Conservation (phyloP, 2,113 vertebrate species). For the Danionella cerebrum region DNA sequence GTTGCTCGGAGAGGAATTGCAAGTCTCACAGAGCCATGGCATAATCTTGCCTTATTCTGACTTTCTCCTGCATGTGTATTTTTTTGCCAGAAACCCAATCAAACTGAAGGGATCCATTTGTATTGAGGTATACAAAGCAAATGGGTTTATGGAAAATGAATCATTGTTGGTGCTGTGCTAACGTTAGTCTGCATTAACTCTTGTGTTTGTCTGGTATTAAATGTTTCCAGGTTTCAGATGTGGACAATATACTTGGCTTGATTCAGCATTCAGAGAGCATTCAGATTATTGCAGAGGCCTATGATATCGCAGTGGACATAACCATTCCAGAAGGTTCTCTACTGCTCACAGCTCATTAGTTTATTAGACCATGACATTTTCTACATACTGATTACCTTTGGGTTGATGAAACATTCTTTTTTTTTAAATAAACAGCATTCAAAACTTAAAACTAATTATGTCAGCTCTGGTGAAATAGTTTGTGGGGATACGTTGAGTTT, state of each 20-base stretch:
- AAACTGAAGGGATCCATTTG: conserved; percentile 68
- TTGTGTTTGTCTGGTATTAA: background rate
- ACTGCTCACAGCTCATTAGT: background rate
- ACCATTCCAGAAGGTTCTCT: conserved; percentile 71
- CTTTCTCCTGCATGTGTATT: conserved; percentile 60
- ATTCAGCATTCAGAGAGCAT: conserved; percentile 76
- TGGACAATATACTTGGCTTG: conserved; percentile 73
- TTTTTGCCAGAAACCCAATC: conserved; percentile 62
- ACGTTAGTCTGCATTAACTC: background rate
- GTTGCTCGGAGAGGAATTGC: conserved; percentile 73
- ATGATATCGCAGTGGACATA: conserved; percentile 74
- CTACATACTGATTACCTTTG: too few species aligned
- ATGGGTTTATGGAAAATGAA: background rate
- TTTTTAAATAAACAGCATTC: too few species aligned
- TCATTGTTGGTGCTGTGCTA: background rate
- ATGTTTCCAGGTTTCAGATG: conserved; percentile 79
- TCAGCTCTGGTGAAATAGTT: too few species aligned
- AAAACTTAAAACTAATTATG: too few species aligned
- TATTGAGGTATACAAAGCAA: conserved; percentile 69
- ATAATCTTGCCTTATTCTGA: conserved; percentile 55
- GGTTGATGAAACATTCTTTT: too few species aligned
- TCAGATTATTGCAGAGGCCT: conserved; percentile 72
- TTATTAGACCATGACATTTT: background rate
- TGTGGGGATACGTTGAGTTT: too few species aligned
- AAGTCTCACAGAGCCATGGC: conserved; percentile 58